Evolutionary conservation across 2,888 invertebrate species (phyloP), one percentile per base, ranked within the genome.

Genomic region (Exephanes ischioxanthus): DNA sequence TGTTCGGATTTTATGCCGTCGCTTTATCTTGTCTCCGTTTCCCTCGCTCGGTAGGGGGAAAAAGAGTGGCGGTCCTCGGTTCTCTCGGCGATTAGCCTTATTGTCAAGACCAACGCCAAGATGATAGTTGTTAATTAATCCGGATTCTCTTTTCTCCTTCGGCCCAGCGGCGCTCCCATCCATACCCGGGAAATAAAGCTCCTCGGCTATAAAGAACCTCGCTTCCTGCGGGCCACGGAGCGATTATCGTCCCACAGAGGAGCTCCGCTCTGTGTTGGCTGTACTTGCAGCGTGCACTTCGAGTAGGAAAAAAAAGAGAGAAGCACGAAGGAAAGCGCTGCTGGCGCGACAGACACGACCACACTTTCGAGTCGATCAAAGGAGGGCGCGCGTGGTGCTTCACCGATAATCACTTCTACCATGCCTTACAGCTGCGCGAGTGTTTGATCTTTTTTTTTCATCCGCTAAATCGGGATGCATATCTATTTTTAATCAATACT

Each of bases 71-170:
- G 37, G 55, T 22, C 53, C 48, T 37, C 9, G 0, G 33, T 66
- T 22, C 16, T 19, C 53, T 22, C n/a, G 9, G 37, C 63, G 92
- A 92, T 92, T 91, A 91, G 88, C 90, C 87, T 89, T 91, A 91
- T 91, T 90, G 88, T 90, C 88, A 83, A 86, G 82, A 86, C 76
- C 83, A 89, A 41, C 86, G 85, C 86, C 83, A 86, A 37, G 79
- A 77, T 75, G 87, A 90, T 91, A 88, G 91, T 91, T 91, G 91
- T 91, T 91, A 92, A 92, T 93, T 91, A 91, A 92, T 91, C 91
- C 89, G 68, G 80, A 86, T 89, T 86, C 89, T 89, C 86, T 84
- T 81, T 61, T 84, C 83, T 79, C 51, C 68, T 77, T 53, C 53
- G 6, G 37, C 3, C 66, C 88, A 86, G 83, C 73, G 86, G 84